A percentile compares a stretch with the other conserved stretches of the same genome.
Conservation (phyloP, 2,888 invertebrate genomes). For the Polydesmus complanatus region DNA sequence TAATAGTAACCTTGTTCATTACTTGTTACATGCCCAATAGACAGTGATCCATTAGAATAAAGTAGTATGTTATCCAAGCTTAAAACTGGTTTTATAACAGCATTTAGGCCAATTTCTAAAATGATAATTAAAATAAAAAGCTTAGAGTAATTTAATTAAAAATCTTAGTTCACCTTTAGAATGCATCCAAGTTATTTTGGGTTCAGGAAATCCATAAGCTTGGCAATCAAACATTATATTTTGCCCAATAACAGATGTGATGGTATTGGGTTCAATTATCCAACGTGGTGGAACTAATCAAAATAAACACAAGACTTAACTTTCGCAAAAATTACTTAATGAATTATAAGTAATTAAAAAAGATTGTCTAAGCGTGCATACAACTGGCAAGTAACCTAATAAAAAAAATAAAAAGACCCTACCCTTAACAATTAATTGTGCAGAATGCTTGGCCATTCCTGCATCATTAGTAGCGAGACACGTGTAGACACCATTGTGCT, state of each 20-base stretch:
- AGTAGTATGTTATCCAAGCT: background rate
- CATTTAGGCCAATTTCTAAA: background rate
- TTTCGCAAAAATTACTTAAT: background rate
- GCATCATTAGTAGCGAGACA: slow-evolving; percentile 18
- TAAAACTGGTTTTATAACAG: background rate
- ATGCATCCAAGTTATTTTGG: slow-evolving; percentile 18
- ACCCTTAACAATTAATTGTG: slow-evolving; percentile 19
- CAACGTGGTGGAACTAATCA: slow-evolving; percentile 18
- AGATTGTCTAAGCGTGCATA: background rate
- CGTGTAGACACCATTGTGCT: slow-evolving; percentile 18
- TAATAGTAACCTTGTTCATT: slow-evolving; percentile 9
- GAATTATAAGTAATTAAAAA: background rate
- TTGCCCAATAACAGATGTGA: slow-evolving; percentile 14
- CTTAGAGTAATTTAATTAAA: background rate
- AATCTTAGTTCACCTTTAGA: slow-evolving; percentile 14
- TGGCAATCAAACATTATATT: slow-evolving; percentile 16
- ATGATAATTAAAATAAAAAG: background rate
- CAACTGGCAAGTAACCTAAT: background rate
- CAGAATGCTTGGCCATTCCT: slow-evolving; percentile 16
- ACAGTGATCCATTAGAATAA: slow-evolving; percentile 7
- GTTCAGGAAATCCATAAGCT: slow-evolving; percentile 19
- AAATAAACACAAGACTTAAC: slow-evolving; percentile 2
- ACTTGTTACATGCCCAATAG: slow-evolving; percentile 1
- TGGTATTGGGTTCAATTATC: slow-evolving; percentile 14
- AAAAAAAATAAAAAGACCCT: slow-evolving; percentile 1